phyloP scores from a whole-genome alignment of 2,888 invertebrate genomes.

The Masnerella sp. region DNA sequence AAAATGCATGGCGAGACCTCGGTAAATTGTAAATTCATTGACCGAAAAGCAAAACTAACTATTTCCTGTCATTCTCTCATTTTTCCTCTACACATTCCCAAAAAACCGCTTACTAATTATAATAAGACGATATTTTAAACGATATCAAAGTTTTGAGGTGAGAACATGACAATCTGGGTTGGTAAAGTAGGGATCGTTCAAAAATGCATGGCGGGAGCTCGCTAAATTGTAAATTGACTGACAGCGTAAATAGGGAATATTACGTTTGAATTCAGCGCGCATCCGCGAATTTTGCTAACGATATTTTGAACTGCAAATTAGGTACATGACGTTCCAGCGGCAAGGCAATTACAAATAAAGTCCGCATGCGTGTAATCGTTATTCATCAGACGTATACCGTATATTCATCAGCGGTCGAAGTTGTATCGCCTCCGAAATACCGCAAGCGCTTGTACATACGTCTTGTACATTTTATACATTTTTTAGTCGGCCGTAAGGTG shows the following conservation, averaged over 20 bases:
- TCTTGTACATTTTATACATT: slow-evolving; percentile 19
- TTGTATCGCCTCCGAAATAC: slow-evolving; percentile 13
- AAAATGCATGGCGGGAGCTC: slow-evolving; percentile 10
- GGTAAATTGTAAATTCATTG: slow-evolving; percentile 8
- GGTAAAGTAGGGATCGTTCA: no score
- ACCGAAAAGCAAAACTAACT: no score
- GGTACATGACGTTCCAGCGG: slow-evolving; percentile 36
- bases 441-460: slow-evolving; percentile 5
- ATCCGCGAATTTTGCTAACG: slow-evolving; percentile 25
- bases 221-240: slow-evolving; percentile 11
- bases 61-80: no score
- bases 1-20: slow-evolving; percentile 9
- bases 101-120: no score
- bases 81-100: no score
- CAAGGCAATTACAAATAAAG: slow-evolving; percentile 46
- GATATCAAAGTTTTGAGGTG: no score
- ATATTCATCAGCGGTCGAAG: slow-evolving; percentile 14
- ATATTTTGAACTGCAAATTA: slow-evolving; percentile 42
- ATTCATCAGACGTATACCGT: slow-evolving; percentile 23
- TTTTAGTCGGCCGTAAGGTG: slow-evolving; percentile 8
- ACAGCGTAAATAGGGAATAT: slow-evolving; percentile 28
- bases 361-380: slow-evolving; percentile 28
- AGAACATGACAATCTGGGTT: no score
- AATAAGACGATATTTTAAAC: no score
- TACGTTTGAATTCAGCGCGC: slow-evolving; percentile 15